Percentiles rank a stretch among this genome's conserved stretches.
Evolutionary conservation across 1,140 invertebrate genomes (phyloP).

Genomic region (Calliopsis andreniformis): DNA sequence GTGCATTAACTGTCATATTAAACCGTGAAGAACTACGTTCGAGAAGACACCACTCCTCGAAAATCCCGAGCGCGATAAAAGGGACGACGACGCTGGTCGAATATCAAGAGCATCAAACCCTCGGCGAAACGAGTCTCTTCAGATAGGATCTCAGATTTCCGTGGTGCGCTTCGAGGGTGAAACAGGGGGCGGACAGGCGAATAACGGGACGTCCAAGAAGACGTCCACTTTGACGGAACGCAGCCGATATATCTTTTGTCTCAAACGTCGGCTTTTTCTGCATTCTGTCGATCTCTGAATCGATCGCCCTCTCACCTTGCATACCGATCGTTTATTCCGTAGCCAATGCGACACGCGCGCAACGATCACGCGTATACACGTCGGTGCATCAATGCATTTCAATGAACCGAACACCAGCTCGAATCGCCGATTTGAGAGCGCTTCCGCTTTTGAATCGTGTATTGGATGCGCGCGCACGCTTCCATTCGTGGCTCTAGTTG

Average conservation of each 20-base stretch:
- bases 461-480: conserved; percentile 11
- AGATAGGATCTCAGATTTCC: conserved; percentile 12
- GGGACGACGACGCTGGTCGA: background rate
- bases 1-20: too few species aligned
- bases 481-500: too few species aligned
- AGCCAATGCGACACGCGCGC: conserved; percentile 12
- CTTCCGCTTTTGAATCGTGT: conserved; percentile 33
- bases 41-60: too few species aligned
- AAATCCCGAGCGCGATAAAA: background rate
- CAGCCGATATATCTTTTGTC: conserved; percentile 30
- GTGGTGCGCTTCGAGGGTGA: background rate
- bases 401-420: conserved; percentile 35
- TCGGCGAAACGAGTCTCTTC: background rate
- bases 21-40: background rate
- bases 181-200: conserved; percentile 1
- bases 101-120: background rate
- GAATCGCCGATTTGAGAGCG: conserved; percentile 38
- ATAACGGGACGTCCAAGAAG: conserved; percentile 21
- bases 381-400: conserved; percentile 50
- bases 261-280: conserved; percentile 36
- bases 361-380: conserved; percentile 12
- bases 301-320: conserved; percentile 34
- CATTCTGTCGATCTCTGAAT: conserved; percentile 17
- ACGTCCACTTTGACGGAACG: conserved; percentile 28
- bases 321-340: conserved; percentile 42